Conservation (phyloP, 2,888 invertebrate genomes). For the Diaperis boleti region DNA sequence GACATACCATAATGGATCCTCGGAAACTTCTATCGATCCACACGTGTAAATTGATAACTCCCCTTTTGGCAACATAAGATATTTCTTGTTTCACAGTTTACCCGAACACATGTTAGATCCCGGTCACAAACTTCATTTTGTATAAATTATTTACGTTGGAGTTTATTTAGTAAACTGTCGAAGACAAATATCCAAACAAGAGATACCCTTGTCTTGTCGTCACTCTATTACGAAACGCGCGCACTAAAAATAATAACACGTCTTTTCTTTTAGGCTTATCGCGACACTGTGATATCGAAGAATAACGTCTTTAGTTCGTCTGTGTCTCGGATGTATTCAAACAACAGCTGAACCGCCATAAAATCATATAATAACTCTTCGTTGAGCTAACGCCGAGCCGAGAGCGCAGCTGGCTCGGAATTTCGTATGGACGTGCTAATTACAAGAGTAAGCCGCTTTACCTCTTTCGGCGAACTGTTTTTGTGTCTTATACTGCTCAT, state of each 20-base stretch:
- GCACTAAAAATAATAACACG: conserved; percentile 47
- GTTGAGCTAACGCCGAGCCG: conserved; percentile 41
- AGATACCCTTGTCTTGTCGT: conserved; percentile 44
- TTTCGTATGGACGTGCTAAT: conserved; percentile 66
- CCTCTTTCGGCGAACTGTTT: conserved; percentile 59
- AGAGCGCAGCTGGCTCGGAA: conserved; percentile 63
- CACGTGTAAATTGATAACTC: conserved; percentile 37
- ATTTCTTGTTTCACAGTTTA: conserved; percentile 50
- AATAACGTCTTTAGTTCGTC: conserved; percentile 48
- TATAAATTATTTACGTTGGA: conserved; percentile 46
- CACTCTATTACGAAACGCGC: conserved; percentile 42
- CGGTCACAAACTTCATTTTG: conserved; percentile 48
- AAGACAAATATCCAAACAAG: conserved; percentile 50
- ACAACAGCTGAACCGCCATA: conserved; percentile 57
- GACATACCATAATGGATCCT: conserved; percentile 27
- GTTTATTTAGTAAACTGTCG: conserved; percentile 51
- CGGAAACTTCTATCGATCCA: conserved; percentile 37
- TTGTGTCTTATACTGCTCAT: conserved; percentile 54
- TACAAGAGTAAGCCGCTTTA: conserved; percentile 59
- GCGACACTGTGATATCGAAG: conserved; percentile 54
- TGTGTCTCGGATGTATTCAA: conserved; percentile 45
- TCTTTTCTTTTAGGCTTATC: conserved; percentile 59
- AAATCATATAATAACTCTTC: conserved; percentile 55
- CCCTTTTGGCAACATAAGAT: conserved; percentile 45
- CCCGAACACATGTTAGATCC: conserved; percentile 48